These are phyloP conservation scores for Phoxinus phoxinus DNA, from an alignment of 2,113 vertebrate genomes.

Conservation along the genomic window DNA sequence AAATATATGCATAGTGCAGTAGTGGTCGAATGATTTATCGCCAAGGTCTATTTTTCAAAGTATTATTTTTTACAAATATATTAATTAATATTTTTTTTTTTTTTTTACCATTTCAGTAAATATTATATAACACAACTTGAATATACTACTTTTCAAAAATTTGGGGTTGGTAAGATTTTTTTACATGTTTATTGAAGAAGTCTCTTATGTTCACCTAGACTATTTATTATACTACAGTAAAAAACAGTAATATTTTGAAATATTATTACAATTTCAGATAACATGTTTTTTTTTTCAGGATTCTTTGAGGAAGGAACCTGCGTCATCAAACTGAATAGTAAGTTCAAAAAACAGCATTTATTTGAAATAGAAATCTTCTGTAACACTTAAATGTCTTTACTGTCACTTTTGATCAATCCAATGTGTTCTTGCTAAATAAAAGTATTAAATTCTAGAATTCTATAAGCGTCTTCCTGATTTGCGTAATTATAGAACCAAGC, in stretches of 20 bases:
- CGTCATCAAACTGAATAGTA: too few relatives aligned
- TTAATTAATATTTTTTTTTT: background rate
- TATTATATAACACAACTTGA: background rate
- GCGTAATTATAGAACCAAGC: background rate
- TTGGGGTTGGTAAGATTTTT: background rate
- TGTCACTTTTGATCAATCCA: background rate
- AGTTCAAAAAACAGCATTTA: background rate
- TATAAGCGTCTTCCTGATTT: background rate
- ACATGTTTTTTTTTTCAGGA: background rate
- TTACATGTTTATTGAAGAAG: background rate
- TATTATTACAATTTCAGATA: background rate
- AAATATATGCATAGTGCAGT: background rate
- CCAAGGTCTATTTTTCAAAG: background rate
- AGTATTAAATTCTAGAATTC: background rate
- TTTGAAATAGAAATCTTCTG: background rate
- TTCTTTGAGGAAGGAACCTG: too few relatives aligned
- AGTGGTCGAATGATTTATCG: background rate
- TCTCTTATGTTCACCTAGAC: background rate
- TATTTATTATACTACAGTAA: background rate
- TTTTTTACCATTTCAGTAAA: background rate
- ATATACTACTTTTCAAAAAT: background rate
- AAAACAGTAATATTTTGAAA: background rate
- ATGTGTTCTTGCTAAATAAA: background rate
- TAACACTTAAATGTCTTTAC: background rate
- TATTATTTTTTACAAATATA: background rate